These are phyloP conservation scores for Tarsius wallacei DNA, from an alignment of 2,797 vertebrate genomes.

Conservation along the genomic window DNA sequence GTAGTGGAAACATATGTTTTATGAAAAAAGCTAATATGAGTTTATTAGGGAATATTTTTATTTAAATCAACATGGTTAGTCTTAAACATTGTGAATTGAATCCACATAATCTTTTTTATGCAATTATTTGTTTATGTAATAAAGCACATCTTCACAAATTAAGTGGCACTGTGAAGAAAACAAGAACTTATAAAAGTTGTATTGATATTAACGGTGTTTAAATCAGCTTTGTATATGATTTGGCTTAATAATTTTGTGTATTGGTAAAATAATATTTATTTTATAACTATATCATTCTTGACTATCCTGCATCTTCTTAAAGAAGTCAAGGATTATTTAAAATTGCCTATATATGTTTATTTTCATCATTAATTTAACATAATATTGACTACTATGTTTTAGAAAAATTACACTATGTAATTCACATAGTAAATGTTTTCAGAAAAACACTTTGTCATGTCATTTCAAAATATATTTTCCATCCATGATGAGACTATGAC, in stretches of 20 bases:
- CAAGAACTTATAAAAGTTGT: constrained; percentile 34
- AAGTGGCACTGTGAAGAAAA: constrained; percentile 53
- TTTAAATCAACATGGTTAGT: constrained; percentile 73
- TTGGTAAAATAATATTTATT: constrained; percentile 48
- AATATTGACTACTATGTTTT: background rate
- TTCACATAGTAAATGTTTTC: constrained; percentile 39
- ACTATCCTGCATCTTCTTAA: background rate
- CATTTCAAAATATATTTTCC: constrained; percentile 38
- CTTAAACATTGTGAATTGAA: constrained; percentile 75
- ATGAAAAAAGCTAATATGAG: constrained; percentile 66
- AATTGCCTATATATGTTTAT: constrained; percentile 27
- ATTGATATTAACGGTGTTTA: constrained; percentile 38
- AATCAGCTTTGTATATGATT: constrained; percentile 32
- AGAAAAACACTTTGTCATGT: constrained; percentile 14
- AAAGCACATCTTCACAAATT: constrained; percentile 71
- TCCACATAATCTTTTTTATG: constrained; percentile 68
- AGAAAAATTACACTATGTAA: background rate
- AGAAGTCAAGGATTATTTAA: constrained; percentile 40
- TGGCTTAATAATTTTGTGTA: constrained; percentile 59
- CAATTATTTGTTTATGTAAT: constrained; percentile 26
- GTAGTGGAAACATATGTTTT: constrained; percentile 78
- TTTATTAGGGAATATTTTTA: constrained; percentile 78
- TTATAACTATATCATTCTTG: constrained; percentile 37
- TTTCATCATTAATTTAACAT: constrained; percentile 43
- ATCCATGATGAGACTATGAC: background rate